Evolutionary conservation across 2,888 invertebrate genomes (phyloP).

Genomic region (Corbicula japonica): DNA sequence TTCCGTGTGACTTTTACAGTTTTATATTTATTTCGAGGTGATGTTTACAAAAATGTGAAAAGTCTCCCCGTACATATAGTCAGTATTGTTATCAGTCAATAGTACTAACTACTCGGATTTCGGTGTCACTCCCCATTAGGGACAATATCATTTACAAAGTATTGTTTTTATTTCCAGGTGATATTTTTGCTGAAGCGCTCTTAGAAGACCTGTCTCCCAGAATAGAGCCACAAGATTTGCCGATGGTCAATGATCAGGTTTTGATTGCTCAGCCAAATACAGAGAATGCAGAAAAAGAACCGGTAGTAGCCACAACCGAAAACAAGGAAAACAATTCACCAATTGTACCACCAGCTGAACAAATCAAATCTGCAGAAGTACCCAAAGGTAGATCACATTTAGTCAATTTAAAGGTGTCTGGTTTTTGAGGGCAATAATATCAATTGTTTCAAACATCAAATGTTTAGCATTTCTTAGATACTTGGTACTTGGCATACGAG

Average conservation of each 20-base stretch:
- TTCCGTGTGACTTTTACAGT: not conserved
- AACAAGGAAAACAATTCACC: conserved; percentile 4
- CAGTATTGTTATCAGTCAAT: not conserved
- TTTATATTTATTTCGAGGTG: not conserved
- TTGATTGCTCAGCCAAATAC: not conserved
- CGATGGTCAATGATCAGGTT: conserved; percentile 7
- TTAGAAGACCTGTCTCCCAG: conserved; percentile 63
- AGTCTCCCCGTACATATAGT: not conserved
- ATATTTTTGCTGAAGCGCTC: conserved; percentile 70
- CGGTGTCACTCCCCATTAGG: not conserved
- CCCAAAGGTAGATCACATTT: not conserved
- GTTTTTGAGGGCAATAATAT: not conserved
- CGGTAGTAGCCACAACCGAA: not conserved
- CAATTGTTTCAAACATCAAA: not conserved
- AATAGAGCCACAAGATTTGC: conserved; percentile 43
- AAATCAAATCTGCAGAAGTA: not conserved
- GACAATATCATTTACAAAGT: no score
- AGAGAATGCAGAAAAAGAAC: conserved; percentile 6
- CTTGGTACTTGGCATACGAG: no score
- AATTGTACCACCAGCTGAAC: not conserved
- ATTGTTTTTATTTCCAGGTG: conserved; percentile 53
- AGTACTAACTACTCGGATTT: not conserved
- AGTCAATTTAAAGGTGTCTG: not conserved
- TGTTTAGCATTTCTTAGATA: no score
- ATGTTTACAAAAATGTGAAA: not conserved